Base-by-base conservation (phyloP, 2,888 invertebrate genomes). In the Drosophila anomelani region DNA sequence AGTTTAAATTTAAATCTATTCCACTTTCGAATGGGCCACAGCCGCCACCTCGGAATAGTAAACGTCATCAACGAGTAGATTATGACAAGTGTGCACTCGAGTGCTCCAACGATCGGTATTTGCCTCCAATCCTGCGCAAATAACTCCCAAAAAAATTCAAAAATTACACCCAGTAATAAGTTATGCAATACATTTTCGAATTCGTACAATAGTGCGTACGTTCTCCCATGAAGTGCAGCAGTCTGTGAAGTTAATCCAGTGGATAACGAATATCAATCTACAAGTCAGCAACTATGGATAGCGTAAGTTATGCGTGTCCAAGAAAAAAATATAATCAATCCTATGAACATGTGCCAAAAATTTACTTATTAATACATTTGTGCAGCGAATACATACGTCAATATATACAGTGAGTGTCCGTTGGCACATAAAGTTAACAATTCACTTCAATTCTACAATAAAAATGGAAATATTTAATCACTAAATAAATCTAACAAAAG, bases 131-230 rank as follows among this genome's bases (percentile, higher is more conserved):
- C 55, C 49, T 38, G 55, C 36, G 49, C 67, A 29, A 66, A 43
- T 49, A 58, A 51, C 4, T 55, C 13, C 15, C 20, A 58, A 62
- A 46, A 58, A 54, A 55, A 59, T 56, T 60, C 44, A 41, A 53
- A 46, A 73, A 56, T 66, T 44, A 59, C 53, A 43, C 47, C 34
- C 64, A 74, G 73, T 74, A 74, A 74, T 68, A 44, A 68, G 74
- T 75, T 75, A 75, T 75, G 75, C 74, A 75, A 75, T 74, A 68
- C 64, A 64, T 60, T 71, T 69, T 59, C 69, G 60, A 60, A 71
- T 55, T 26, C 60, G 49, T 69, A 51, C 53, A 32, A 20, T 46
- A 17, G 63, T 67, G 66, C 43, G 57, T 46, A 47, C 38, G 62
- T 63, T 51, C 58, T 43, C 56, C 51, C 49, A 56, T 59, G 44